phyloP scores from a whole-genome alignment of 1,140 invertebrate genomes.

The Spodoptera litura region DNA sequence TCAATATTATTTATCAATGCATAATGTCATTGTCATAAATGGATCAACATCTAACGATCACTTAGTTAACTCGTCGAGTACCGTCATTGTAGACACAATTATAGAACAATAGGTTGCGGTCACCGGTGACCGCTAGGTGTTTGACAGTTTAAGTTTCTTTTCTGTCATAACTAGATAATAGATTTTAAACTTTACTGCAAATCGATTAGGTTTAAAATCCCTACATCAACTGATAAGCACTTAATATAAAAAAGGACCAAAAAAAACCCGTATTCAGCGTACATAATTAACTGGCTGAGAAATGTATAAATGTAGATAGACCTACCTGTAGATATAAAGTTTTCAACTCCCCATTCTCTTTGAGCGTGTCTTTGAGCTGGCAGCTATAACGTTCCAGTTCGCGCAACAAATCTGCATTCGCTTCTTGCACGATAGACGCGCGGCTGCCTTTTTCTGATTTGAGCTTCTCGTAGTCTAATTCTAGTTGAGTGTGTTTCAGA shows the following conservation, averaged over 20 bases:
- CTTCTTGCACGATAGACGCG: slow-evolving; percentile 72
- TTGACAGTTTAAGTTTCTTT: too few species aligned
- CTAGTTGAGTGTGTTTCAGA: slow-evolving; percentile 76
- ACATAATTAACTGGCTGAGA: background rate
- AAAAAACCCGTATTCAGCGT: background rate
- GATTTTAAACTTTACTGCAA: too few species aligned
- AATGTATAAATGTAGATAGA: background rate
- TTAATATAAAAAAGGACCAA: too few species aligned
- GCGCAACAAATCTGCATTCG: slow-evolving; percentile 72
- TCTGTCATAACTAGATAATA: background rate
- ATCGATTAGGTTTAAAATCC: too few species aligned
- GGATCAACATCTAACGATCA: too few species aligned
- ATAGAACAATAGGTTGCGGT: too few species aligned
- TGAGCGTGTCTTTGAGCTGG: slow-evolving; percentile 74
- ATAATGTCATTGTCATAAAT: too few species aligned
- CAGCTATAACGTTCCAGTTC: slow-evolving; percentile 75
- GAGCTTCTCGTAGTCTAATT: slow-evolving; percentile 76
- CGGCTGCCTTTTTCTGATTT: slow-evolving; percentile 69
- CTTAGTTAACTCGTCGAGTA: too few species aligned
- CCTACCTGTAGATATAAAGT: slow-evolving; percentile 78
- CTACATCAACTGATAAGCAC: too few species aligned
- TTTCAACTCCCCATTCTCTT: slow-evolving; percentile 79
- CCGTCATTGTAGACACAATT: too few species aligned
- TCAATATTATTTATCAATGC: background rate
- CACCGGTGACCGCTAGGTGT: too few species aligned